Conservation (phyloP, 2,888 invertebrate species). For the Neoascia interrupta region DNA sequence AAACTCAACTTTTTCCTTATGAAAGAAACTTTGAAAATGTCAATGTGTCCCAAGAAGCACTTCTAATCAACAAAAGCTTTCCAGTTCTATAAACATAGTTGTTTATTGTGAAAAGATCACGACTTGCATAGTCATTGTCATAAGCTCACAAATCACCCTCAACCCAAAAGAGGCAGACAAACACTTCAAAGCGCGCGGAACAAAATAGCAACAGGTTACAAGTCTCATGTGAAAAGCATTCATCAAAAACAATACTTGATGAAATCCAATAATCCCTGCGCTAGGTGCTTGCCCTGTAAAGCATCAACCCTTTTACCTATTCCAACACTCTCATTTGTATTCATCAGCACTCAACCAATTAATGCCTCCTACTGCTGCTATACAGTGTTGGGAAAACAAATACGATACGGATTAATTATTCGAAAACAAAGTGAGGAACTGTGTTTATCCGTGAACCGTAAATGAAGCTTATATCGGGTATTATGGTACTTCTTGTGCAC, state of each 20-base stretch:
- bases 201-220: neutral
- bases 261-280: neutral
- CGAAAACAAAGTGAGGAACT: constrained; percentile 14
- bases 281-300: neutral
- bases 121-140: too few relatives aligned
- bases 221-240: neutral
- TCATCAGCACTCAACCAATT: constrained; percentile 12
- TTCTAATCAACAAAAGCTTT: too few relatives aligned
- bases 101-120: too few relatives aligned
- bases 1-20: too few relatives aligned
- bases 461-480: constrained; percentile 18
- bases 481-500: neutral
- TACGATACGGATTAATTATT: constrained; percentile 37
- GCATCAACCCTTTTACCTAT: neutral
- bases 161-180: too few relatives aligned
- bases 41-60: too few relatives aligned
- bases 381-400: neutral
- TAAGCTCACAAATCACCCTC: too few relatives aligned
- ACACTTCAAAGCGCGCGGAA: too few relatives aligned
- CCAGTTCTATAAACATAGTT: too few relatives aligned
- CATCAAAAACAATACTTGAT: neutral
- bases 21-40: too few relatives aligned
- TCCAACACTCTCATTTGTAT: constrained; percentile 1
- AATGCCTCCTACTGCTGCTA: neutral
- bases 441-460: constrained; percentile 27